Conservation (phyloP, 1,140 invertebrate species). For the Rhynchophorus ferrugineus region DNA sequence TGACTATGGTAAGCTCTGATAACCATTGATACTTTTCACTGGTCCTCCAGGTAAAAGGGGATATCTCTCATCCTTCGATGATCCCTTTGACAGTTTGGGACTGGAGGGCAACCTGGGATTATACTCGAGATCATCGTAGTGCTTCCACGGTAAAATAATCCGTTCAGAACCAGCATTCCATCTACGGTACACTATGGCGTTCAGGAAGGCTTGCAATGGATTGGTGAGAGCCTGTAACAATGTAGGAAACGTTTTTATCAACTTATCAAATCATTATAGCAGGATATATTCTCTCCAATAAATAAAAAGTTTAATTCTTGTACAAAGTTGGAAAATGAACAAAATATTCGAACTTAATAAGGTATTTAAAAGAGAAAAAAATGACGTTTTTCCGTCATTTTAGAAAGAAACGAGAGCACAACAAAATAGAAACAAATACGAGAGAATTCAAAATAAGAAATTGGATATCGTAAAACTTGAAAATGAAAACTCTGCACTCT, state of each 20-base stretch:
- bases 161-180: constrained; percentile 48
- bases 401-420: too few species aligned
- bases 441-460: too few species aligned
- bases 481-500: too few species aligned
- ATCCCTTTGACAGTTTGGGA: constrained; percentile 11
- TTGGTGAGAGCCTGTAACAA: constrained; percentile 64
- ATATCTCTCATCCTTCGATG: constrained; percentile 26
- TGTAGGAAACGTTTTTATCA: not conserved
- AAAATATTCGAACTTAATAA: too few species aligned
- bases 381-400: too few species aligned
- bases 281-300: not conserved
- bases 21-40: constrained; percentile 28
- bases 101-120: constrained; percentile 1
- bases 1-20: constrained; percentile 18
- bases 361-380: too few species aligned
- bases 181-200: constrained; percentile 67
- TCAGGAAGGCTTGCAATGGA: constrained; percentile 74
- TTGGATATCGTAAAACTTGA: too few species aligned
- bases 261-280: not conserved
- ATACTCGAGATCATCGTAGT: constrained; percentile 16
- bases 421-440: too few species aligned
- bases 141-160: constrained; percentile 35
- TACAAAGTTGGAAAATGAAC: too few species aligned
- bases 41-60: constrained; percentile 28
- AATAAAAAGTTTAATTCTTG: too few species aligned